Evolutionary conservation across 2,888 invertebrate genomes (phyloP).

Genomic region (Sphaerophoria taeniata): DNA sequence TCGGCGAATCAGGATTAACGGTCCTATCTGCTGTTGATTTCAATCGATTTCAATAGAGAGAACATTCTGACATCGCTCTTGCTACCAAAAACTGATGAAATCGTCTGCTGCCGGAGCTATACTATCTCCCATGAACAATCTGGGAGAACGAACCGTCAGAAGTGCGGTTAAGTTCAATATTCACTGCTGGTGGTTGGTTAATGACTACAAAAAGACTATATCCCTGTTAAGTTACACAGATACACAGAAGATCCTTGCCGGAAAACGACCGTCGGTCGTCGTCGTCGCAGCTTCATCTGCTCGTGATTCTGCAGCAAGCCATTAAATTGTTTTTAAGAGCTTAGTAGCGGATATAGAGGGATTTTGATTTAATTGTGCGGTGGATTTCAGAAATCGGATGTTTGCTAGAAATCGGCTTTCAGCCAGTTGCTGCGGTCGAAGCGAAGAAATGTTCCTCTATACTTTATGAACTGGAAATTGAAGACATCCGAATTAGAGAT

Average conservation of each 20-base stretch:
- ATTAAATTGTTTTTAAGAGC: slow-evolving; percentile 52
- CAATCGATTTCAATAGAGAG: slow-evolving; percentile 71
- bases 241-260: neutral
- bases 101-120: neutral
- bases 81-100: too few relatives aligned
- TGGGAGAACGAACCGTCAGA: neutral
- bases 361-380: slow-evolving; percentile 65
- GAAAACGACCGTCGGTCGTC: neutral
- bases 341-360: slow-evolving; percentile 58
- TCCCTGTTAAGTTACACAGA: neutral
- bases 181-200: slow-evolving; percentile 13
- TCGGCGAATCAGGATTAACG: slow-evolving; percentile 68
- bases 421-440: neutral
- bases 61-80: slow-evolving; percentile 51
- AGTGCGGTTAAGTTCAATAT: slow-evolving; percentile 48
- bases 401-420: neutral
- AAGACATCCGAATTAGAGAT: slow-evolving; percentile 30
- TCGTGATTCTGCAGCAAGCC: slow-evolving; percentile 35
- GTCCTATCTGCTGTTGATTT: slow-evolving; percentile 70
- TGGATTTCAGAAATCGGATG: slow-evolving; percentile 29
- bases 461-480: slow-evolving; percentile 34
- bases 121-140: neutral
- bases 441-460: slow-evolving; percentile 13
- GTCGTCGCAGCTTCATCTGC: neutral
- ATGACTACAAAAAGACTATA: slow-evolving; percentile 2